Evolutionary conservation across 64 coral and sea anemone species (phyloP), one percentile per base, ranked within the genome.

Genomic region (Porites lutea): DNA sequence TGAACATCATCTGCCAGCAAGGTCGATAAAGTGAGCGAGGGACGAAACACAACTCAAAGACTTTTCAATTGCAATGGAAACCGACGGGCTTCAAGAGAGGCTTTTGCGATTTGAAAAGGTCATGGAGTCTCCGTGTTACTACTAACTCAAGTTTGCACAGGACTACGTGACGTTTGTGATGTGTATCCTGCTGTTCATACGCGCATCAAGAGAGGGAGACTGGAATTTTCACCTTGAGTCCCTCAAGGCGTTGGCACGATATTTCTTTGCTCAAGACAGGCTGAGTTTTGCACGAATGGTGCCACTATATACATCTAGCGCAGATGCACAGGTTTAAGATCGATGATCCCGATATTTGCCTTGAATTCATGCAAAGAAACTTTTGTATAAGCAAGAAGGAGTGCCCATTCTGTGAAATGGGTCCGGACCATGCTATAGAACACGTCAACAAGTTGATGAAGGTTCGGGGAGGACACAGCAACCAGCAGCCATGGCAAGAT

Each of bases 401-500:
- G 9, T 59, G 83, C 15, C 89, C 89, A 43, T 91, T 91, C 48
- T 91, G 89, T 47, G 79, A 79, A 51, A 83, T 83, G 19, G 89
- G 78, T 44, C 89, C 89, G 54, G 89, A 90, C 21, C 77, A 82
- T 53, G 60, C 89, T 2, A 90, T 82, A 22, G 89, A 90, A 75
- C 88, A 91, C 68, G 89, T 81, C 7, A 91, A 91, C 78, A 91
- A 91, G 19, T 71, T 52, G 2, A 91, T 91, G 89, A 91, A 91
- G 79, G 83, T 91, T 7, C 37, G 65, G 72, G 89, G 89, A 48
- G 79, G 89, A 91, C 89, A 4, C 89, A 91, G 48, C 58, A 82
- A 20, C 79, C 79, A 63, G 79, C 55, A 60, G 79, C 79, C 57
- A 13, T 65, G 62, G 3, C 62, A 65, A 65, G 62, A 65, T 65